Percentiles rank a stretch among this genome's conserved stretches.
phyloP scores from a whole-genome alignment of 2,797 vertebrate species.

The Molossus alvarezi region DNA sequence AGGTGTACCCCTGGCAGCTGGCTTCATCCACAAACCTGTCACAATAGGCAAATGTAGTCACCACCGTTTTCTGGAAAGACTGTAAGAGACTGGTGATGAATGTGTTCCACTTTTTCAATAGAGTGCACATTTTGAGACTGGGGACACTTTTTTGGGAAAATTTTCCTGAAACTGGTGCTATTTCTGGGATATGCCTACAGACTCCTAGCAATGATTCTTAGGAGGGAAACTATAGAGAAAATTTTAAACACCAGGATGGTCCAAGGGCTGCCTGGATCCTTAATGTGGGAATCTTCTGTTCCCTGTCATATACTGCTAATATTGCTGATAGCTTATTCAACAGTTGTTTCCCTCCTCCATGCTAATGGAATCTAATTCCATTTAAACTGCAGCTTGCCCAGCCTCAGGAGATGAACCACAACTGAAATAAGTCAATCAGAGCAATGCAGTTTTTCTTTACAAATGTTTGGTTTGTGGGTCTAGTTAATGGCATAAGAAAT shows the following conservation, averaged over 20 bases:
- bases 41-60: background rate
- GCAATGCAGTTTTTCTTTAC: background rate
- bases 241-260: background rate
- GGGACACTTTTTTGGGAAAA: background rate
- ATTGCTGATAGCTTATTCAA: too few species aligned
- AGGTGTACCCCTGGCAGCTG: background rate
- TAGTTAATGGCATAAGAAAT: background rate
- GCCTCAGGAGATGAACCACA: background rate
- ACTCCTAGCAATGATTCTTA: background rate
- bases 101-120: background rate
- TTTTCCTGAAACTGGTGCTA: background rate
- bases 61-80: background rate
- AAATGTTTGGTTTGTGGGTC: background rate
- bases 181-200: background rate
- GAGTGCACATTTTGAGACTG: background rate
- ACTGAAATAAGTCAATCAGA: conserved; percentile 12
- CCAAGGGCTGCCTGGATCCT: background rate
- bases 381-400: background rate
- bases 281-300: background rate
- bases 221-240: background rate
- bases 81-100: background rate
- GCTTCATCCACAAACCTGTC: background rate
- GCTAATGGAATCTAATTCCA: background rate
- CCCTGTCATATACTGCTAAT: background rate
- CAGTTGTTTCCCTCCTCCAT: background rate